Conservation (phyloP, 2,888 invertebrate species). For the Watsonalla cultraria region DNA sequence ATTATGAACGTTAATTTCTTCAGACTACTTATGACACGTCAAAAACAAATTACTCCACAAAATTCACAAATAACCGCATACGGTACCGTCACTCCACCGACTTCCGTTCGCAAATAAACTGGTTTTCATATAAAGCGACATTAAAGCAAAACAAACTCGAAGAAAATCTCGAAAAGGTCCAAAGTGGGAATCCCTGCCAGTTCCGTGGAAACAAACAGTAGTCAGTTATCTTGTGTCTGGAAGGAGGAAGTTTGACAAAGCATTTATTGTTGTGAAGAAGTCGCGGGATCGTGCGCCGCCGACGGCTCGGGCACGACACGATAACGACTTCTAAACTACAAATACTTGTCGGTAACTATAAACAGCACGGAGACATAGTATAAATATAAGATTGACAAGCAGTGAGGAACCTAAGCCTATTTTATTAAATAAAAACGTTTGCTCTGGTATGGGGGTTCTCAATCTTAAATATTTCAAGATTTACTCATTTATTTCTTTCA, state of each 20-base stretch:
- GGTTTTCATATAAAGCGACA: not conserved
- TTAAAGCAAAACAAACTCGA: slow-evolving; percentile 15
- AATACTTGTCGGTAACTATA: not conserved
- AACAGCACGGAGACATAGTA: not conserved
- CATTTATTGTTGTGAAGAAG: slow-evolving; percentile 66
- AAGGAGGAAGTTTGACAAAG: slow-evolving; percentile 61
- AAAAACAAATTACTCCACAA: too few species aligned
- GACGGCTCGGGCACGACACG: slow-evolving; percentile 37
- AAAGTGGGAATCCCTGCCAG: slow-evolving; percentile 33
- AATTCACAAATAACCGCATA: too few species aligned
- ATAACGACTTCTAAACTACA: slow-evolving; percentile 64
- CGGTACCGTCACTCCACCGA: not conserved
- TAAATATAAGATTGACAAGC: too few species aligned
- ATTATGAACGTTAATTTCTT: too few species aligned
- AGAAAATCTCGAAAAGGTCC: slow-evolving; percentile 31
- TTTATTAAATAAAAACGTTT: too few species aligned
- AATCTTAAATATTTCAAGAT: too few species aligned
- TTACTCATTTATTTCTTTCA: too few species aligned
- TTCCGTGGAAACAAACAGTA: slow-evolving; percentile 51
- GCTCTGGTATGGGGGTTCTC: too few species aligned
- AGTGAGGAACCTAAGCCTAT: too few species aligned
- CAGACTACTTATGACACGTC: too few species aligned
- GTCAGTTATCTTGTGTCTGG: slow-evolving; percentile 51
- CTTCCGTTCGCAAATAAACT: not conserved
- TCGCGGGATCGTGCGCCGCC: slow-evolving; percentile 25